Base-by-base conservation (phyloP, 2,888 invertebrate species). In the Rhagonycha lutea region DNA sequence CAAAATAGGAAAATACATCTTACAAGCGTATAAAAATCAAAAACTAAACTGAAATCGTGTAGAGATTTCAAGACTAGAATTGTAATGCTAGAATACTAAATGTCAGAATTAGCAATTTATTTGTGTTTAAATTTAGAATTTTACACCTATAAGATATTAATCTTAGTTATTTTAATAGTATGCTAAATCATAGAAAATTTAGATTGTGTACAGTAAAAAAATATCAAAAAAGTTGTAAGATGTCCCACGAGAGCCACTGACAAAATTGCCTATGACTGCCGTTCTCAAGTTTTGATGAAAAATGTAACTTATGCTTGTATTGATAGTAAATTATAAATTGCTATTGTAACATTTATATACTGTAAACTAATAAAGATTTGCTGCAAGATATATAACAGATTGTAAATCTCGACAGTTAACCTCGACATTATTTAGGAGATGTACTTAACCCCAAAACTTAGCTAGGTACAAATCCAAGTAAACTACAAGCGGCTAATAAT, bases 211-310 rank as follows among this genome's bases (percentile, higher is more conserved):
- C 67, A 71, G 76, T 74, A 78, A 76, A 78, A 47, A 76, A 78
- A 76, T 78, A 76, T 78, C 73, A 73, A 73, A 74, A 78, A 78
- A 78, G 78, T 78, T 78, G 65, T 70, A 78, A 76, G 62, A 61
- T 74, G 76, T 78, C 78, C 76, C 78, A 63, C 29, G 76, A 70
- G 78, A 72, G 71, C 76, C 67, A 76, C 78, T 75, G 18, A 68
- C 69, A 75, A 78, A 78, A 78, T 78, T 78, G 78, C 78, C 71
- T 78, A 71, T 70, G 71, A 71, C 71, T 77, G 62, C 60, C 63
- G 73, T 74, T 65, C 18, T 71, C 61, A 78, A 78, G 73, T 78
- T 76, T 76, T 78, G 76, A 78, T 78, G 76, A 78, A 78, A 78
- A 78, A 78, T 76, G 69, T 74, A 76, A 78, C 70, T 78, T 78